A percentile compares a stretch with the other conserved stretches of the same genome.
Conservation (phyloP, 92 coral and sea anemone species). For the Virgularia gustaviana region DNA sequence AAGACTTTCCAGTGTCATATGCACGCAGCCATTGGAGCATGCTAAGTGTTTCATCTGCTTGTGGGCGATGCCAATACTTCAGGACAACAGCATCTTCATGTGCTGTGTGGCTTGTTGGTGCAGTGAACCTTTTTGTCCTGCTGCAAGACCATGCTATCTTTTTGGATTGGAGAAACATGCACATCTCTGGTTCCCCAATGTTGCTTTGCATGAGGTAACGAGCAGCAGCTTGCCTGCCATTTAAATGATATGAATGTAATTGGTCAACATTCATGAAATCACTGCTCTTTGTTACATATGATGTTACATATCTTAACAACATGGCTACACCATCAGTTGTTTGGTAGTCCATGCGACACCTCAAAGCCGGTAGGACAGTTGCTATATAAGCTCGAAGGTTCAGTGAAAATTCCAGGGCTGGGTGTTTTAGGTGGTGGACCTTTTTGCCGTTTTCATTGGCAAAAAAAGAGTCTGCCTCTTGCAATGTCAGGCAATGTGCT, state of each 20-base stretch:
- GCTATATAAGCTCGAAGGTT: slow-evolving; percentile 47
- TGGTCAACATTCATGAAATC: slow-evolving; percentile 25
- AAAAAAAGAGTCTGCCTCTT: slow-evolving; percentile 14
- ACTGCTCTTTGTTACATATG: slow-evolving; percentile 40
- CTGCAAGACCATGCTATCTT: slow-evolving; percentile 14
- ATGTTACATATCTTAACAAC: slow-evolving; percentile 33
- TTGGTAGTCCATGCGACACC: slow-evolving; percentile 54
- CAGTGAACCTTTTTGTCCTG: slow-evolving; percentile 13
- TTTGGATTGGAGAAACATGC: not conserved
- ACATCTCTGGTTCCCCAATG: slow-evolving; percentile 27
- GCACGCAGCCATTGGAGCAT: slow-evolving; percentile 23
- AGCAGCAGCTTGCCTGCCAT: slow-evolving; percentile 26
- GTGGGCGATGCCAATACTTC: not conserved
- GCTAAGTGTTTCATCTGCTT: not conserved
- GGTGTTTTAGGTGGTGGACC: slow-evolving; percentile 8
- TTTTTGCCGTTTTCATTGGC: not conserved
- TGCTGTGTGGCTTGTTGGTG: not conserved
- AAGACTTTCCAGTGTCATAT: not conserved
- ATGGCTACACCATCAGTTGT: slow-evolving; percentile 41
- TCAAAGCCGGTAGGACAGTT: slow-evolving; percentile 29
- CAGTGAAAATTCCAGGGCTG: slow-evolving; percentile 32
- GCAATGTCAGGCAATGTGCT: not conserved
- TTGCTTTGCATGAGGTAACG: slow-evolving; percentile 7
- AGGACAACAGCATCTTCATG: not conserved
- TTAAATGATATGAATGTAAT: slow-evolving; percentile 9